Conservation (phyloP, 2,797 vertebrate species). For the Coendou prehensilis region DNA sequence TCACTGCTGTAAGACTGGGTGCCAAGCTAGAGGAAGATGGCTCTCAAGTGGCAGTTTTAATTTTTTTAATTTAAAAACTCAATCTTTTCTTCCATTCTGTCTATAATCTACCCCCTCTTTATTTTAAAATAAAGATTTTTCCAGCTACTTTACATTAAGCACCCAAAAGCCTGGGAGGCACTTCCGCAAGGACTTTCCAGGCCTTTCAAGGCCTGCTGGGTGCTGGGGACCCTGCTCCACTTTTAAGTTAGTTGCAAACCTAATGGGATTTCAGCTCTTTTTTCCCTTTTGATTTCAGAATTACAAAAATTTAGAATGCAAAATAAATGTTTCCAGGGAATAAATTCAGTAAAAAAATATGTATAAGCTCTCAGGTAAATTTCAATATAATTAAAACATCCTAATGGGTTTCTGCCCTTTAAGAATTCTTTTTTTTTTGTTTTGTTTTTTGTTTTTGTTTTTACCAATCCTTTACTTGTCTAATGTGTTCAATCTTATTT, state of each 20-base stretch:
- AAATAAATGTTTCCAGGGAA: constrained; percentile 33
- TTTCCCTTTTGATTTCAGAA: constrained; percentile 38
- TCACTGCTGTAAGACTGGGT: fast-evolving
- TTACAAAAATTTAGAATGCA: not conserved
- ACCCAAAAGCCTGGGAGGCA: not conserved
- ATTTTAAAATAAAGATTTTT: not conserved
- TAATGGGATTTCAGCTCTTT: not conserved
- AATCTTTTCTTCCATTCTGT: not conserved
- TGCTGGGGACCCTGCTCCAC: not conserved
- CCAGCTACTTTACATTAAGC: not conserved
- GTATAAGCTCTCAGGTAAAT: not conserved
- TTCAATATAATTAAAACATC: constrained; percentile 51
- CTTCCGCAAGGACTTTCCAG: fast-evolving
- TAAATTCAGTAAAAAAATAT: constrained; percentile 37
- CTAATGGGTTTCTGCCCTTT: not conserved
- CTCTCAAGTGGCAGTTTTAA: not conserved
- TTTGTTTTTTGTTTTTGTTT: not conserved
- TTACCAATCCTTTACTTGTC: constrained; percentile 7
- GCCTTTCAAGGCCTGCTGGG: not conserved
- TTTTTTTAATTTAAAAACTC: constrained; percentile 19
- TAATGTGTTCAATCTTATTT: constrained; percentile 72
- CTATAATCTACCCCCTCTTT: not conserved
- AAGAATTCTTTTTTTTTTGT: not conserved
- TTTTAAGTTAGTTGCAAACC: not conserved
- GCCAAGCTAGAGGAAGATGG: not conserved